phyloP scores from a whole-genome alignment of 1,140 invertebrate species.

The Batillaria attramentaria region DNA sequence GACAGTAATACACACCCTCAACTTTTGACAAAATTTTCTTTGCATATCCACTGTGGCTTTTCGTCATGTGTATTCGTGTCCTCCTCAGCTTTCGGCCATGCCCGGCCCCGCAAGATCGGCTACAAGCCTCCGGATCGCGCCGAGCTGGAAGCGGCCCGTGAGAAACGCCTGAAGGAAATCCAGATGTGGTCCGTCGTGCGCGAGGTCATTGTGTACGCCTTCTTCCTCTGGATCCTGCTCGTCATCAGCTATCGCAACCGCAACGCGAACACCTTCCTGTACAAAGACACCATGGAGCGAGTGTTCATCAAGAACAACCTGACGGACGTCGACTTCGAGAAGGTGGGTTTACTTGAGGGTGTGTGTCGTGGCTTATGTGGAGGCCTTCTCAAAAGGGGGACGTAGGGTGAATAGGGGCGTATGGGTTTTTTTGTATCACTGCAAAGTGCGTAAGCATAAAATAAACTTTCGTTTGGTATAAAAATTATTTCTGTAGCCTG shows the following conservation, averaged over 20 bases:
- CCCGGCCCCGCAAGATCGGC: constrained; percentile 55
- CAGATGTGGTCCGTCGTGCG: constrained; percentile 73
- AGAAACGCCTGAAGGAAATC: constrained; percentile 71
- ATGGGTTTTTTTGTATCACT: no score
- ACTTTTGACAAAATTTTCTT: no score
- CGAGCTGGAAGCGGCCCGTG: constrained; percentile 68
- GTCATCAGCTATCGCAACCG: constrained; percentile 72
- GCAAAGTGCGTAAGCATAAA: no score
- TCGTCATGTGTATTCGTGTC: no score
- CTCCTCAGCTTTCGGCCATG: constrained; percentile 47
- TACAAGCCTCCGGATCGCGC: constrained; percentile 69
- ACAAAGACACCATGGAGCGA: constrained; percentile 71
- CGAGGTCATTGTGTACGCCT: constrained; percentile 72
- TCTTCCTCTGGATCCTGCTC: constrained; percentile 74
- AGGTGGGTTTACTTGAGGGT: no score
- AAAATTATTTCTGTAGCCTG: no score
- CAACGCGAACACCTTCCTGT: constrained; percentile 69
- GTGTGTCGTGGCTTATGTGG: no score
- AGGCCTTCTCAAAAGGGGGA: no score
- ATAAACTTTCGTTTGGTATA: no score
- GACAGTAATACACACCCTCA: no score
- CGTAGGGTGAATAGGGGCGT: no score
- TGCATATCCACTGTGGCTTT: no score
- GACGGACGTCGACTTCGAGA: constrained; percentile 55
- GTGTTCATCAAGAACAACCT: constrained; percentile 70